Percentiles rank a stretch among this genome's conserved stretches.
Evolutionary conservation across 2,113 vertebrate genomes (phyloP).

Genomic region (Mustelus asterias): DNA sequence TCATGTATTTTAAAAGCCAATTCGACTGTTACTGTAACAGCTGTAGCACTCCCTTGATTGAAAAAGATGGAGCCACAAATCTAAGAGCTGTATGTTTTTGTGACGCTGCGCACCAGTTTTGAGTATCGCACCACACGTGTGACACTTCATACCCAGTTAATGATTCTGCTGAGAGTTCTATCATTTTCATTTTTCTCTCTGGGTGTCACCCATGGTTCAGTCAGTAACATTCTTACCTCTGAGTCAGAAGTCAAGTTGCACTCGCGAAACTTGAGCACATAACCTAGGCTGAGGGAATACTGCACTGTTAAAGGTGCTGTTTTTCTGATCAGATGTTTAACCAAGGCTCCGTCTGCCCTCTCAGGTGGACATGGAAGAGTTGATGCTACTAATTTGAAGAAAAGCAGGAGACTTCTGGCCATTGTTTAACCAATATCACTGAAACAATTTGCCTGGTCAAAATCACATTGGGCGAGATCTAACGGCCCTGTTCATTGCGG

Average conservation of each 20-base stretch:
- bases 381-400: background rate
- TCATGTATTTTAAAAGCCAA: background rate
- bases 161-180: background rate
- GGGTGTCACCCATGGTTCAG: background rate
- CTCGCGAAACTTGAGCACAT: background rate
- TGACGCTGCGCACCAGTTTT: background rate
- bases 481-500: too few relatives aligned
- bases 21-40: background rate
- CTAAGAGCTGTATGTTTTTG: background rate
- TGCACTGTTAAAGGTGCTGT: background rate
- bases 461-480: too few relatives aligned
- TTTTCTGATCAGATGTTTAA: background rate
- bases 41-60: background rate
- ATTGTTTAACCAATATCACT: too few relatives aligned
- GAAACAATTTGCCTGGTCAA: too few relatives aligned
- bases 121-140: background rate
- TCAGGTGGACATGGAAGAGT: background rate
- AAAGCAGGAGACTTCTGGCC: background rate
- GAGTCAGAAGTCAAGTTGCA: background rate
- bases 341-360: background rate
- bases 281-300: background rate
- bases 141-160: background rate
- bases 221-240: background rate
- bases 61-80: background rate
- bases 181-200: background rate